Evolutionary conservation across 2,797 vertebrate species (phyloP).

Genomic region (Anabas testudineus): DNA sequence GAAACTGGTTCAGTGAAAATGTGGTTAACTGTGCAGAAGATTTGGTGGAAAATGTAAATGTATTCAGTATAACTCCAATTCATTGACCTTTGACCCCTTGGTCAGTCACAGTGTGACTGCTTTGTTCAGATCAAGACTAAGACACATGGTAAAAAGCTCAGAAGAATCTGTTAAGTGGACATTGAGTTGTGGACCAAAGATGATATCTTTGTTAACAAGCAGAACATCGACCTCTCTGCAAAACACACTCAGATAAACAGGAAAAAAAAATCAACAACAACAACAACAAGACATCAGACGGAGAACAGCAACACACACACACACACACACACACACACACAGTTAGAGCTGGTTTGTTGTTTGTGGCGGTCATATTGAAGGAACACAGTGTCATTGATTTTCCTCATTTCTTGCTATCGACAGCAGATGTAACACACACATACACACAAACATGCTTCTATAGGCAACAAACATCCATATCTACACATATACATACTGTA

Average conservation of each 20-base stretch:
- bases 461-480: constrained; percentile 67
- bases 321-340: constrained; percentile 30
- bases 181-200: constrained; percentile 1
- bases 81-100: constrained; percentile 7
- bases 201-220: not conserved
- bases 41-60: not conserved
- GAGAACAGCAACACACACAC: constrained; percentile 27
- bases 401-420: constrained; percentile 41
- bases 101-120: not conserved
- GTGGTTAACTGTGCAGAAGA: not conserved
- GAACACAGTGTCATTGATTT: constrained; percentile 67
- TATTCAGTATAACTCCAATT: not conserved
- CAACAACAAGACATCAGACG: constrained; percentile 19
- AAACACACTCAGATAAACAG: constrained; percentile 9
- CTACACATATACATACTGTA: constrained; percentile 43
- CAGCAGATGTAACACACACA: constrained; percentile 58
- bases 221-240: not conserved
- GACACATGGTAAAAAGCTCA: not conserved
- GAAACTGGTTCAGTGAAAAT: not conserved
- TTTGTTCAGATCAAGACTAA: not conserved
- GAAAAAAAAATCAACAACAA: constrained; percentile 2
- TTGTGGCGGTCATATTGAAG: constrained; percentile 56
- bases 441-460: constrained; percentile 50
- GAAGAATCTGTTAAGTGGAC: not conserved
- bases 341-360: constrained; percentile 51